Evolutionary conservation across 2,113 vertebrate species (phyloP).

Genomic region (Panurus biarmicus): DNA sequence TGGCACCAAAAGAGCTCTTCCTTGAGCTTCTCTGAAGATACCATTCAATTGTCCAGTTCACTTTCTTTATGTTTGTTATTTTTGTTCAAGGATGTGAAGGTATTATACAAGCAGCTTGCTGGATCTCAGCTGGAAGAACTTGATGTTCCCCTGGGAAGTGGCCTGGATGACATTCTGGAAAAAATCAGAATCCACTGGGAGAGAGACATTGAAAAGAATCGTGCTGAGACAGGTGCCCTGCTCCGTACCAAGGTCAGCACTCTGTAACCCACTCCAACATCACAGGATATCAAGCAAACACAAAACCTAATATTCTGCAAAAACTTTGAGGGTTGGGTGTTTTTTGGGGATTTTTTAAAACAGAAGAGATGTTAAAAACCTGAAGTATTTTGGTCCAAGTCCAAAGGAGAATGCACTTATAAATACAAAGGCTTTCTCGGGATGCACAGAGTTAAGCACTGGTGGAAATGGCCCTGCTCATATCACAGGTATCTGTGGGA

Average conservation of each 20-base stretch:
- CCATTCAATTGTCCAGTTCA: not conserved
- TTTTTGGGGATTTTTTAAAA: not conserved
- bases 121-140: constrained; percentile 83
- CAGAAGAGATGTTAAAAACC: not conserved
- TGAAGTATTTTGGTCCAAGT: not conserved
- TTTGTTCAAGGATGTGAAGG: constrained; percentile 81
- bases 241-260: constrained; percentile 81
- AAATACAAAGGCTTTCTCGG: not conserved
- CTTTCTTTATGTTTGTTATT: not conserved
- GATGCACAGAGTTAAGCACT: not conserved
- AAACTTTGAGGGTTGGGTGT: not conserved
- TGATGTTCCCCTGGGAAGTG: constrained; percentile 77
- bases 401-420: not conserved
- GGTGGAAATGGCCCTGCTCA: not conserved
- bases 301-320: not conserved
- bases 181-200: constrained; percentile 90
- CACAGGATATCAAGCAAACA: not conserved
- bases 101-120: constrained; percentile 84
- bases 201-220: constrained; percentile 83
- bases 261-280: not conserved
- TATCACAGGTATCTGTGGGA: not conserved
- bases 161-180: constrained; percentile 86
- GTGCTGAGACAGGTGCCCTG: constrained; percentile 76
- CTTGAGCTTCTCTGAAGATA: not conserved
- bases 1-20: not conserved